Base-by-base conservation (phyloP, 2,888 invertebrate species). In the Nephrotoma guestfalica region DNA sequence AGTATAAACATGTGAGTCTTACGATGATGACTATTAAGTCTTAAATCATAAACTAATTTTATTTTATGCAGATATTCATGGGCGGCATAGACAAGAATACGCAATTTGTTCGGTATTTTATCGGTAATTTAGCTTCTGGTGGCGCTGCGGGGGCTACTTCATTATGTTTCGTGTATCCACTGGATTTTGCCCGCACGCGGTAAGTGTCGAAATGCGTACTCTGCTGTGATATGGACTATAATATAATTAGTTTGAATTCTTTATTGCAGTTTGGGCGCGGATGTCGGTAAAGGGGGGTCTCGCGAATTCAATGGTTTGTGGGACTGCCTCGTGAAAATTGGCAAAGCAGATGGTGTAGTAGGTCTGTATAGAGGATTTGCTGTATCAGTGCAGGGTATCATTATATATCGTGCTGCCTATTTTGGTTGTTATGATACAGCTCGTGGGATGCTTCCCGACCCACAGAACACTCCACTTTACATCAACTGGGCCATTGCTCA, bases 341-440 rank as follows among this genome's bases (percentile, higher is more conserved):
- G 94, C 93, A 97, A 95, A 92, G 93, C 95, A 88, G 98, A 98
- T 90, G 98, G 98, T 88, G 91, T 97, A 83, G 89, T 90, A 88
- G 98, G 98, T 89, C 93, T 98, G 88, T 98, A 98, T 94, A 94
- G 97, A 92, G 98, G 98, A 88, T 98, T 98, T 93, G 95, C 96
- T 89, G 98, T 98, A 89, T 98, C 98, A 87, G 98, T 98, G 88
- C 97, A 98, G 92, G 98, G 98, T 89, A 97, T 97, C 93, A 96
- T 98, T 90, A 98, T 98, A 92, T 98, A 98, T 93, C 96, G 97
- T 92, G 98, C 98, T 85, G 94, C 97, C 88, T 98, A 97, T 94
- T 98, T 98, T 93, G 98, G 98, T 88, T 96, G 97, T 94, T 98
- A 97, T 92, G 98, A 98, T 92, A 98, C 98, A 87, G 97, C 97